Evolutionary conservation across 92 coral and sea anemone species (phyloP), one percentile per base, ranked within the genome.

Genomic region (Siderastrea siderea): DNA sequence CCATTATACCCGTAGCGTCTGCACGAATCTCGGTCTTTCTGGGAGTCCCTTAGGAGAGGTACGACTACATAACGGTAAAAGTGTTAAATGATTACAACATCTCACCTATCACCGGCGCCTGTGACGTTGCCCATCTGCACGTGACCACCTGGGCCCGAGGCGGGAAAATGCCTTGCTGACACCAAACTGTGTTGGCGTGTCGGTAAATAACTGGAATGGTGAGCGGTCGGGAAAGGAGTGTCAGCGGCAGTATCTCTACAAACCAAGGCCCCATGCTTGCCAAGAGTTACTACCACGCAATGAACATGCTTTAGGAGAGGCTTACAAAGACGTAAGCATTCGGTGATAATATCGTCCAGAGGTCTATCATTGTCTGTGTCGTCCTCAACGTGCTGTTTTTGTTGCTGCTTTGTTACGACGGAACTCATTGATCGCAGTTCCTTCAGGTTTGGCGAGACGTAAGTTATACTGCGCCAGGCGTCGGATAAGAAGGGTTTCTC

Each of bases 31-130:
- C n/a, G n/a, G n/a, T n/a, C n/a, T n/a, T n/a, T n/a, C n/a, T n/a
- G n/a, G n/a, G n/a, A n/a, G n/a, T n/a, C n/a, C n/a, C n/a, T n/a
- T n/a, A n/a, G 47, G 11, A 19, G 47, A 19, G 43, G 38, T 16
- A 14, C 8, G 12, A 13, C 9, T 0, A 55, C 7, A 47, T 8
- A 17, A 13, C 9, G 0, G 63, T 12, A 47, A 47, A 50, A 17
- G 4, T 62, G n/a, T n/a, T 19, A 50, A 17, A 7, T 62, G 48
- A 38, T 44, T 48, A 6, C 17, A 45, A 26, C 49, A 69, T 6
- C 98, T 75, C 66, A 97, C 99, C 99, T 97, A 76, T 97, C 99
- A 1, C 99, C 99, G 44, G 99, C 99, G 46, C 99, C 99, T 8
- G 98, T 95, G 69, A 97, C 94, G 67, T 94, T 95, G 59, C 95